These are phyloP conservation scores for Caenorhabditis plicata DNA, from an alignment of 2,888 invertebrate genomes.

Conservation along the genomic window DNA sequence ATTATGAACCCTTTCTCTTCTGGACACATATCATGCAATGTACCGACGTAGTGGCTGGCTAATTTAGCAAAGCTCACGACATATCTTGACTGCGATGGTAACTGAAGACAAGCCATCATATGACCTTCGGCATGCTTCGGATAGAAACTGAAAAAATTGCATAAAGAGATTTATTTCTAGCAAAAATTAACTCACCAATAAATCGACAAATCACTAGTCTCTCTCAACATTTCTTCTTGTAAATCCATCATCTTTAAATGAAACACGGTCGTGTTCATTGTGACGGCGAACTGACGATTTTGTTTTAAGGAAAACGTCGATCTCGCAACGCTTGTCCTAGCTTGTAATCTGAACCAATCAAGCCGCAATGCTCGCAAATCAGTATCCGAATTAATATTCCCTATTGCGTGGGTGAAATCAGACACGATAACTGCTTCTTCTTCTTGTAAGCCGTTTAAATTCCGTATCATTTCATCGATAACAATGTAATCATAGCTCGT, in stretches of 20 bases:
- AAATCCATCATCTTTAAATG: conserved; percentile 98
- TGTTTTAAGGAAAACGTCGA: conserved; percentile 77
- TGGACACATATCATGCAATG: conserved; percentile 95
- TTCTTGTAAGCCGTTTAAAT: conserved; percentile 32
- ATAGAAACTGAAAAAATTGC: conserved; percentile 72
- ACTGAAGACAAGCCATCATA: conserved; percentile 96
- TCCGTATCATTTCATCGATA: conserved; percentile 74
- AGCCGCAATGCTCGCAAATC: conserved; percentile 91
- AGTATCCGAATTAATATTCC: conserved; percentile 57
- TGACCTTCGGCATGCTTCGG: conserved; percentile 71
- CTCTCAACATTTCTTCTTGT: conserved; percentile 91
- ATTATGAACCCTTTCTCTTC: conserved; percentile 75
- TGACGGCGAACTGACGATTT: conserved; percentile 82
- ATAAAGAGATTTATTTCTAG: background rate
- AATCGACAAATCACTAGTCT: conserved; percentile 93
- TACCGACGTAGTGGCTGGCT: conserved; percentile 95
- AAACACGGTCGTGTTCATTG: conserved; percentile 88
- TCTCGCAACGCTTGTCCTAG: conserved; percentile 78
- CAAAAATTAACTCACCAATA: conserved; percentile 75
- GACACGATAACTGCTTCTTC: conserved; percentile 57
- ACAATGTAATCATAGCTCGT: conserved; percentile 92
- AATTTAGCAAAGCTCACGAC: conserved; percentile 96
- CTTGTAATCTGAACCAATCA: conserved; percentile 94
- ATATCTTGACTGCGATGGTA: conserved; percentile 90
- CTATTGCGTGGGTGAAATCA: conserved; percentile 41